Evolutionary conservation across 1,140 invertebrate species (phyloP).

Genomic region (Drosophila prosaltans): DNA sequence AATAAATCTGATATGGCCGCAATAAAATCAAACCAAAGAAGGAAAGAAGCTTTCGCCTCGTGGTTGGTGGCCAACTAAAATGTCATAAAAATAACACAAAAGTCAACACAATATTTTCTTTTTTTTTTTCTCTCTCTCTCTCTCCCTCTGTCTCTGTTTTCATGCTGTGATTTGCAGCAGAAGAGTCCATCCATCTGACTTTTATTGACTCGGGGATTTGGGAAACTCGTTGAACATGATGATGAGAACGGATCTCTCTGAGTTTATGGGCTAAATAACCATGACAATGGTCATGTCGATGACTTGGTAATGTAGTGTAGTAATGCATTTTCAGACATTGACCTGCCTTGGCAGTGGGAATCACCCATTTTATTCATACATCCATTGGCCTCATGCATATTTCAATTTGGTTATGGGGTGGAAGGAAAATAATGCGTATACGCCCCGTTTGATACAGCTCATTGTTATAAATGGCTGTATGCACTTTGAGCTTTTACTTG

Average conservation of each 20-base stretch:
- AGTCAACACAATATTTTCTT: conserved; percentile 59
- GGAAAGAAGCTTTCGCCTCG: conserved; percentile 9
- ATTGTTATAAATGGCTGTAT: conserved; percentile 58
- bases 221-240: conserved; percentile 24
- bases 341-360: conserved; percentile 12
- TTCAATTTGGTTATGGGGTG: conserved; percentile 53
- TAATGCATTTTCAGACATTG: conserved; percentile 50
- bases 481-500: conserved; percentile 56
- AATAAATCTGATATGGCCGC: conserved; percentile 68
- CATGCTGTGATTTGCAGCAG: conserved; percentile 28
- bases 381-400: conserved; percentile 43
- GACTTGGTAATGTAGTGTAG: conserved; percentile 38
- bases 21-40: conserved; percentile 59
- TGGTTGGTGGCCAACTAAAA: conserved; percentile 63
- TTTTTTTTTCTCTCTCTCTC: background rate
- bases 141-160: background rate
- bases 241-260: conserved; percentile 27
- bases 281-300: conserved; percentile 55
- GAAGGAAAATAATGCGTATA: conserved; percentile 59
- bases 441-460: conserved; percentile 55
- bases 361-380: background rate
- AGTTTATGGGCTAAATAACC: conserved; percentile 63
- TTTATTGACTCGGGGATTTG: conserved; percentile 73
- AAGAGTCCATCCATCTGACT: conserved; percentile 24
- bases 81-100: conserved; percentile 73